Conservation (phyloP, 2,888 invertebrate species). For the Axea sp. region DNA sequence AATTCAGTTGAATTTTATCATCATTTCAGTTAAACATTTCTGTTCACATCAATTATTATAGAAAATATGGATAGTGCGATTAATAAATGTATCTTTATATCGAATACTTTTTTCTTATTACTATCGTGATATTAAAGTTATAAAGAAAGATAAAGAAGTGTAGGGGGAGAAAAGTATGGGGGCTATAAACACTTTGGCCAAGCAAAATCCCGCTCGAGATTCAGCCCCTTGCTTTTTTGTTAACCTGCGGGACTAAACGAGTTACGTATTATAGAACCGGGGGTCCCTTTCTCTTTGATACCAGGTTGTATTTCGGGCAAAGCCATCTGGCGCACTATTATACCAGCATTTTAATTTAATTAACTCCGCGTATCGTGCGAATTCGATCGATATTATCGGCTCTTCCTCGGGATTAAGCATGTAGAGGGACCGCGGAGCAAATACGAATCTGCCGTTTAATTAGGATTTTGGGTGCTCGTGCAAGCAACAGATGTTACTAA, state of each 20-base stretch:
- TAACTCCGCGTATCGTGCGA: conserved; percentile 74
- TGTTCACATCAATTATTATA: conserved; percentile 3
- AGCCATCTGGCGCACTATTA: conserved; percentile 78
- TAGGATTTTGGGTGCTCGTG: conserved; percentile 75
- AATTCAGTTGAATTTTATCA: conserved; percentile 32
- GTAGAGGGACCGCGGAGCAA: conserved; percentile 67
- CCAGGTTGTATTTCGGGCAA: conserved; percentile 76
- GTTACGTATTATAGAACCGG: conserved; percentile 75
- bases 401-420: conserved; percentile 77
- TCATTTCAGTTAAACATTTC: conserved; percentile 7
- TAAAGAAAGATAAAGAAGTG: conserved; percentile 35
- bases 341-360: conserved; percentile 79
- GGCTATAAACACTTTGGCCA: conserved; percentile 73
- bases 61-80: conserved; percentile 21
- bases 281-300: conserved; percentile 69
- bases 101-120: conserved; percentile 49
- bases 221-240: conserved; percentile 70
- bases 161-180: conserved; percentile 61
- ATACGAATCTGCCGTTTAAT: conserved; percentile 78
- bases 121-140: conserved; percentile 49
- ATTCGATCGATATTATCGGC: conserved; percentile 78
- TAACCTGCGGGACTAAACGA: conserved; percentile 78
- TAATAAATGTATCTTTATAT: conserved; percentile 13
- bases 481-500: conserved; percentile 74
- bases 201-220: conserved; percentile 67